Evolutionary conservation across 2,797 vertebrate genomes (phyloP), one percentile per base, ranked within the genome.

Genomic region (Choloepus didactylus): DNA sequence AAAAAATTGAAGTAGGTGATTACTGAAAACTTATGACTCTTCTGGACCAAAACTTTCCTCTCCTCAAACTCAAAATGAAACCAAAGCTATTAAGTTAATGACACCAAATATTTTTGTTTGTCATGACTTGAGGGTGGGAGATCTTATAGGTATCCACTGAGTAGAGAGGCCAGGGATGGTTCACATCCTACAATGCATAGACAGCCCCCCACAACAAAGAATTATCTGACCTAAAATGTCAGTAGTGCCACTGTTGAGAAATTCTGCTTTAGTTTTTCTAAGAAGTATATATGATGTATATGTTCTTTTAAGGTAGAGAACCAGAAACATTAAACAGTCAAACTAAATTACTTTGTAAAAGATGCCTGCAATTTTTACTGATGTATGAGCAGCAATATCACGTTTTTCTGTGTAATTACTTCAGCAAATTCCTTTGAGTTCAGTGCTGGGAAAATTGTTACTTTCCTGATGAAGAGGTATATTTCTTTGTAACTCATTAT

Each of bases 21-120:
- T 69, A 54, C 41, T 89, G 46, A 75, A 90, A 92, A 73, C 59
- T 77, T 95, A 27, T 82, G 27, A 92, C 56, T 92, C 51, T 94
- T 93, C 38, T 80, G 76, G 44, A 75, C 6, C 66, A 35, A 83
- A 11, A 56, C 44, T 60, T 77, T 46, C 29, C 44, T 16, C 3
- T 72, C 8, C 4, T 89, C 86, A 62, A 25, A 62, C 67, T 25
- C 93, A 31, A 27, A 87, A 16, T 70, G 81, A 84, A 84, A 87
- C 51, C 19, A 25, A 46, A 94, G 7, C 54, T 80, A 27, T 90
- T 41, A 2, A 27, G 46, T 84, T 73, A 73, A n/a, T 60, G 38
- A 62, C 29, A 51, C 29, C 31, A 59, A 87, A 29, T 70, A 80
- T 56, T 92, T 94, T 81, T 73, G 85, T 3, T 85, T 86, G 29